Evolutionary conservation across 2,888 invertebrate genomes (phyloP), one percentile per base, ranked within the genome.

Genomic region (Microplitis deprimator): DNA sequence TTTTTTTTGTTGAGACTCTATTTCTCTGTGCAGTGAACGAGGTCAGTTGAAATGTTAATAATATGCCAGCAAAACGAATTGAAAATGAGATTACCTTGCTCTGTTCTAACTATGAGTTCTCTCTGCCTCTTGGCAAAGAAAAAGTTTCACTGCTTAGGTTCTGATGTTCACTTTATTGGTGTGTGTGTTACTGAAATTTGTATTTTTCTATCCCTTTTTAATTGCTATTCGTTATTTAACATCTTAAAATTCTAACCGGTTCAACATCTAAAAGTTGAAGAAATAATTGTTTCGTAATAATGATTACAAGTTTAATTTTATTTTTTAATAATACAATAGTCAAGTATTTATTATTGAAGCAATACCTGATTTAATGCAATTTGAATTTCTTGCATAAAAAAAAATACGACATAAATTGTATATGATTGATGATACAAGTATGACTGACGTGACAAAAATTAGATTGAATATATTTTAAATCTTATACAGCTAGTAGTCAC

Each of bases 11-110:
- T 50, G 50, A 29, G 29, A 3, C 4, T 62, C 10, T 20, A 16
- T 62, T 62, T 20, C 20, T 13, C 50, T 50, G 50, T 50, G 13
- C 8, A 50, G 50, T 70, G 70, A 70, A 70, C 60, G 70, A 70
- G 70, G 70, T 70, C 70, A 70, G 38, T 64, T 40, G 64, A 29
- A 70, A 60, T 29, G n/a, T 70, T 72, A 62, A 62, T 72, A 72
- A 62, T 72, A 72, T 61, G 41, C 72, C 16, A 60, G n/a, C 40
- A 62, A 60, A 17, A 60, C 39, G 70, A 60, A 72, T 72, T 8
- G 39, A 39, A 29, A 64, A 62, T 72, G 39, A 40, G 17, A 38
- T 72, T 62, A 16, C 64, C 7, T 6, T 40, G 40, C 62, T 72
- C 17, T 4, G n/a, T 39, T 50, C 13, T 50, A 50, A 50, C 50